phyloP scores from a whole-genome alignment of 1,140 invertebrate species.

The Pseudomyrmex dendroicus region DNA sequence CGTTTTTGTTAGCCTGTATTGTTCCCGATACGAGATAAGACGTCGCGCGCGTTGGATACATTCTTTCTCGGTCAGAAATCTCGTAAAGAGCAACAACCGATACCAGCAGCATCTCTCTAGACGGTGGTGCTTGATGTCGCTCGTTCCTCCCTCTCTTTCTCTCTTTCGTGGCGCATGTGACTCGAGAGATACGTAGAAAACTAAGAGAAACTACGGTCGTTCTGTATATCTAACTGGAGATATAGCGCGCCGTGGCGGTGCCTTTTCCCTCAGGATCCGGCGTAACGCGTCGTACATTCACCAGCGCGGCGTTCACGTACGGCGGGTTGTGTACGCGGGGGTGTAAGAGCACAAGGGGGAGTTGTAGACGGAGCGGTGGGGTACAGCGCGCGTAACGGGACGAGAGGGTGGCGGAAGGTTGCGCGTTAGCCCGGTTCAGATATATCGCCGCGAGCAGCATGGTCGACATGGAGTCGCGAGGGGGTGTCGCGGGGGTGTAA shows the following conservation, averaged over 20 bases:
- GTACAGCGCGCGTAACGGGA: not conserved
- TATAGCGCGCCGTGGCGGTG: constrained; percentile 24
- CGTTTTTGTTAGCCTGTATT: not conserved
- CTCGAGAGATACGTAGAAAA: constrained; percentile 43
- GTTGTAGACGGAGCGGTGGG: not conserved
- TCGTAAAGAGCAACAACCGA: constrained; percentile 16
- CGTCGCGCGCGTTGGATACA: not conserved
- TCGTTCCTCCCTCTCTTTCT: not conserved
- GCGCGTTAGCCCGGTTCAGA: constrained; percentile 61
- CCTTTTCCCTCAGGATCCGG: constrained; percentile 41
- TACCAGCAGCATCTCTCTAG: not conserved
- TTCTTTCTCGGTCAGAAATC: constrained; percentile 3
- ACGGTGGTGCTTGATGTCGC: not conserved
- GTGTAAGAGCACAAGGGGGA: not conserved
- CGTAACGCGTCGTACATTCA: constrained; percentile 53
- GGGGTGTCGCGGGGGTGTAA: constrained; percentile 22
- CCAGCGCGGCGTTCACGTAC: constrained; percentile 9
- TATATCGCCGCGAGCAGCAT: constrained; percentile 62
- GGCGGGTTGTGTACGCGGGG: constrained; percentile 21
- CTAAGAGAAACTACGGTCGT: constrained; percentile 44
- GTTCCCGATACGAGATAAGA: not conserved
- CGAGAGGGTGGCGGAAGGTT: constrained; percentile 9
- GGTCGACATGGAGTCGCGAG: constrained; percentile 42
- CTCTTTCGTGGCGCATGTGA: constrained; percentile 16
- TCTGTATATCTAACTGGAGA: constrained; percentile 54